Percentiles rank a stretch among this genome's conserved stretches.
Conservation (phyloP, 2,888 invertebrate genomes). For the Calliscelio sp. region DNA sequence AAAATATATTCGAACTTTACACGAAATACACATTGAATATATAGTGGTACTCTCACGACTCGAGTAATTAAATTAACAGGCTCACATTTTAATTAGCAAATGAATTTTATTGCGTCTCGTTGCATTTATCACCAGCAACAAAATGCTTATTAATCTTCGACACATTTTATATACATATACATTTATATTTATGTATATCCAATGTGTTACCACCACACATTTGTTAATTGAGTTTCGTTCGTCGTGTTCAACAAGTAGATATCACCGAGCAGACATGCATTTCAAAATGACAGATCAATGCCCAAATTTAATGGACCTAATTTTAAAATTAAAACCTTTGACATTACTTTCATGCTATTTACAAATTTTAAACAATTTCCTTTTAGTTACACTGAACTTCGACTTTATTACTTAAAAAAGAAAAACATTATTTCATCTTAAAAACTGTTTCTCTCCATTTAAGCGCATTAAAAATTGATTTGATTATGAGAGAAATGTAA, state of each 20-base stretch:
- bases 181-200: no score
- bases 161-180: conserved; percentile 17
- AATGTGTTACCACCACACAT: conserved; percentile 1
- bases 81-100: conserved; percentile 21
- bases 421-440: no score
- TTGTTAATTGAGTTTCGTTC: conserved; percentile 20
- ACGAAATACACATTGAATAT: neutral
- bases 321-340: no score
- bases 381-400: no score
- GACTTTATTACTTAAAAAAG: no score
- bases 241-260: conserved; percentile 27
- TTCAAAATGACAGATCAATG: conserved; percentile 22
- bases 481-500: no score
- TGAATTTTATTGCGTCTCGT: conserved; percentile 18
- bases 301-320: neutral
- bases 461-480: no score
- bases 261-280: neutral
- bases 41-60: neutral
- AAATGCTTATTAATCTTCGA: conserved; percentile 8
- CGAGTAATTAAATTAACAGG: conserved; percentile 13
- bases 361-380: no score
- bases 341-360: no score
- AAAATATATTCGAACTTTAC: neutral
- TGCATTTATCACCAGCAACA: conserved; percentile 2
- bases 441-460: no score